Conservation (phyloP, 2,797 vertebrate genomes). For the Streptopelia turtur region DNA sequence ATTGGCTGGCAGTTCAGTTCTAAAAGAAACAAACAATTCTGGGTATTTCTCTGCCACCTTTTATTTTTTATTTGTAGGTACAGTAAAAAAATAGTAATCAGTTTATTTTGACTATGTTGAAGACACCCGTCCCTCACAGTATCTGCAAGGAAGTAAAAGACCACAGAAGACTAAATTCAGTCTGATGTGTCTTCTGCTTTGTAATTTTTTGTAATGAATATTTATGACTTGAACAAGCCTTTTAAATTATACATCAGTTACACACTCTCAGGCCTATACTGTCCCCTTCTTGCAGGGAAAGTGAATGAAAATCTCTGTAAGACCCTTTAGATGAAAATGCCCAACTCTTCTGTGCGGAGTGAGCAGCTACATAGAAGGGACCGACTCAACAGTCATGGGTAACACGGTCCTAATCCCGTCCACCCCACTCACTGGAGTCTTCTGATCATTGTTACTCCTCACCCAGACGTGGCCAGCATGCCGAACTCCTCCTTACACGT, state of each 20-base stretch:
- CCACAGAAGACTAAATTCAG: not conserved
- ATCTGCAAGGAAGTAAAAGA: not conserved
- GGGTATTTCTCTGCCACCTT: not conserved
- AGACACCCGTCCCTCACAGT: not conserved
- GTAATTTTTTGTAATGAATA: not conserved
- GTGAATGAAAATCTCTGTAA: not conserved
- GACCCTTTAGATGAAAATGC: not conserved
- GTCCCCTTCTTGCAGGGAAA: not conserved
- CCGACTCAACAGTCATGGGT: not conserved
- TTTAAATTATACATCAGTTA: not conserved
- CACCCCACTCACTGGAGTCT: not conserved
- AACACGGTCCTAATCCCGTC: not conserved
- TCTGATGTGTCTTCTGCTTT: not conserved
- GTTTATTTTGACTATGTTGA: not conserved
- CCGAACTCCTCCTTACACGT: not conserved
- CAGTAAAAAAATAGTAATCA: not conserved
- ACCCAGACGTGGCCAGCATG: not conserved
- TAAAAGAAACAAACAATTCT: not conserved
- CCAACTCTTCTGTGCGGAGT: rapidly evolving
- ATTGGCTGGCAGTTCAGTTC: constrained; percentile 35
- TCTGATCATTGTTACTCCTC: not conserved
- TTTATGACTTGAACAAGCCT: not conserved
- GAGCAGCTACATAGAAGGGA: not conserved
- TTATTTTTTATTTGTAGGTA: not conserved
- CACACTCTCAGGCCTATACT: not conserved